phyloP scores from a whole-genome alignment of 2,888 invertebrate species.

The Cataglyphis livida region DNA sequence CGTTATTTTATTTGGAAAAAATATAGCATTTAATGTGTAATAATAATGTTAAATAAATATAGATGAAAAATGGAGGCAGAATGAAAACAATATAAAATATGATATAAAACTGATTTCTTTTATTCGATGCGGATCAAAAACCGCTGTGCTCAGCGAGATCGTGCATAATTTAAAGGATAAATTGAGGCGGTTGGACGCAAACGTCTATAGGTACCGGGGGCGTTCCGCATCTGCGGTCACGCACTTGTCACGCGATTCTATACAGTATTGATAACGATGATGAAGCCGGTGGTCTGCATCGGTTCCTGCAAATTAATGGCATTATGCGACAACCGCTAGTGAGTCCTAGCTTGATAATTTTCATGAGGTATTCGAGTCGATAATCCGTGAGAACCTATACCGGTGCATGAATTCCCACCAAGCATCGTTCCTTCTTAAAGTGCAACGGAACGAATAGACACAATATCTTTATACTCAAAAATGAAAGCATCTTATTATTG shows the following conservation, averaged over 20 bases:
- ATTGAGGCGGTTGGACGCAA: constrained; percentile 63
- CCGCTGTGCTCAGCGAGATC: constrained; percentile 51
- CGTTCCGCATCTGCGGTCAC: constrained; percentile 73
- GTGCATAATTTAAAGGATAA: constrained; percentile 70
- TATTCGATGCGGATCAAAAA: constrained; percentile 64
- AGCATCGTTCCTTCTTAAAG: constrained; percentile 24
- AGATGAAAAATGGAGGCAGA: background rate
- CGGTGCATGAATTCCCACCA: constrained; percentile 72
- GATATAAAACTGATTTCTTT: constrained; percentile 29
- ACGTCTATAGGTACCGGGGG: constrained; percentile 61
- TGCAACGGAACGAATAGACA: background rate
- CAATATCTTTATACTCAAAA: background rate
- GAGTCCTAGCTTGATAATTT: constrained; percentile 76
- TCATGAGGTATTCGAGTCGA: constrained; percentile 70
- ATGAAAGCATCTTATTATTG: background rate
- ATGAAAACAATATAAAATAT: background rate
- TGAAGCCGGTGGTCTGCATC: constrained; percentile 76
- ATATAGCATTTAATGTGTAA: background rate
- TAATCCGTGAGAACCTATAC: constrained; percentile 62
- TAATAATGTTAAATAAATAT: background rate
- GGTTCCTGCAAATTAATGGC: constrained; percentile 79
- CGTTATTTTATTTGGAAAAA: background rate
- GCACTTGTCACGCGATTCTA: constrained; percentile 84
- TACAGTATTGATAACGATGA: constrained; percentile 82
- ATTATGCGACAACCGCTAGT: constrained; percentile 72